Percentiles rank a stretch among this genome's conserved stretches.
Conservation (phyloP, 2,113 vertebrate species). For the Gobio gobio region DNA sequence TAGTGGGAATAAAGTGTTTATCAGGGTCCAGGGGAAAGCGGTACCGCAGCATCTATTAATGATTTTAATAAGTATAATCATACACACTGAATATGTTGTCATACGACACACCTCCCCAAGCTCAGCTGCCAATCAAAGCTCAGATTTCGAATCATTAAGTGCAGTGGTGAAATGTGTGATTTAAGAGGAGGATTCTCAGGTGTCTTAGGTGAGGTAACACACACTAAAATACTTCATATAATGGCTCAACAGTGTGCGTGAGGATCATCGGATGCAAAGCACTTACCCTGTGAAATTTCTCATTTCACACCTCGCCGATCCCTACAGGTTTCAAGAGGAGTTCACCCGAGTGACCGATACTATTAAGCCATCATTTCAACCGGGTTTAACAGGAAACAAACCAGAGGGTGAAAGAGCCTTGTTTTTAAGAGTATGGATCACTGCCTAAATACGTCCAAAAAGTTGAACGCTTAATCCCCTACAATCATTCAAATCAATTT, state of each 20-base stretch:
- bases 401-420: conserved; percentile 31
- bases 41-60: no score
- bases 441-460: conserved; percentile 11
- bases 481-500: conserved; percentile 46
- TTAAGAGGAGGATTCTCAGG: conserved; percentile 1
- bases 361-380: conserved; percentile 59
- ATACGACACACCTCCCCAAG: not conserved
- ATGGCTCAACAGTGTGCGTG: conserved; percentile 27
- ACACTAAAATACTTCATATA: conserved; percentile 53
- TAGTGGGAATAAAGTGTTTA: no score
- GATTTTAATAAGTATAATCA: no score
- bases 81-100: no score
- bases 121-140: conserved; percentile 20
- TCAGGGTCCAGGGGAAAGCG: no score
- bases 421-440: conserved; percentile 41
- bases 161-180: not conserved
- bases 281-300: conserved; percentile 73
- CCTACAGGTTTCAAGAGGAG: conserved; percentile 61
- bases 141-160: not conserved
- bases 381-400: conserved; percentile 52
- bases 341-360: conserved; percentile 50
- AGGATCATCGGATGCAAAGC: conserved; percentile 54
- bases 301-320: conserved; percentile 74
- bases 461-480: not conserved
- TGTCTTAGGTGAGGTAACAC: conserved; percentile 14